phyloP scores from a whole-genome alignment of 2,113 vertebrate genomes.

The Ariopsis seemanni region DNA sequence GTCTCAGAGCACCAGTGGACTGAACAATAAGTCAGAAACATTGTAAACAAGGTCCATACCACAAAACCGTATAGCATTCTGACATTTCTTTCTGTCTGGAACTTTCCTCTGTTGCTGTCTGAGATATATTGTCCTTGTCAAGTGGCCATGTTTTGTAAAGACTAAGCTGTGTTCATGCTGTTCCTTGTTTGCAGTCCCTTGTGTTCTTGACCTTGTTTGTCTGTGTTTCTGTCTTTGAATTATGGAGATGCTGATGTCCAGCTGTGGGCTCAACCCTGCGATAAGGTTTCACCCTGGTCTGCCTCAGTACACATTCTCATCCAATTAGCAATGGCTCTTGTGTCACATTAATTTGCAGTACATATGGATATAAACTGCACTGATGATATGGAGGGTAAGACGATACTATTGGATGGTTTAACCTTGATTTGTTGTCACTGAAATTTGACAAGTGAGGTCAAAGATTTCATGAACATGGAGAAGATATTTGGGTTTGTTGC shows the following conservation, averaged over 20 bases:
- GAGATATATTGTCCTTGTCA: conserved; percentile 12
- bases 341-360: neutral
- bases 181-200: conserved; percentile 3
- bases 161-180: conserved; percentile 20
- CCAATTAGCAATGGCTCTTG: neutral
- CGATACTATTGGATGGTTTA: conserved; percentile 4
- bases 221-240: conserved; percentile 15
- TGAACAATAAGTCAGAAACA: neutral
- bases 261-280: conserved; percentile 2
- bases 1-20: neutral
- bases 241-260: conserved; percentile 20
- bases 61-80: neutral
- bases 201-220: conserved; percentile 29
- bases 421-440: neutral
- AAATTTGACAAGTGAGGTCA: neutral
- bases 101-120: neutral
- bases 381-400: neutral
- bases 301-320: neutral
- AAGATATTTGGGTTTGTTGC: neutral
- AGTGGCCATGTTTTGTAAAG: neutral
- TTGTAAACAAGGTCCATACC: neutral
- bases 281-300: neutral
- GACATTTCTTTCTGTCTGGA: neutral
- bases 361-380: neutral
- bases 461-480: neutral